Conservation (phyloP, 1,140 invertebrate species). For the Drosophila sucinea region DNA sequence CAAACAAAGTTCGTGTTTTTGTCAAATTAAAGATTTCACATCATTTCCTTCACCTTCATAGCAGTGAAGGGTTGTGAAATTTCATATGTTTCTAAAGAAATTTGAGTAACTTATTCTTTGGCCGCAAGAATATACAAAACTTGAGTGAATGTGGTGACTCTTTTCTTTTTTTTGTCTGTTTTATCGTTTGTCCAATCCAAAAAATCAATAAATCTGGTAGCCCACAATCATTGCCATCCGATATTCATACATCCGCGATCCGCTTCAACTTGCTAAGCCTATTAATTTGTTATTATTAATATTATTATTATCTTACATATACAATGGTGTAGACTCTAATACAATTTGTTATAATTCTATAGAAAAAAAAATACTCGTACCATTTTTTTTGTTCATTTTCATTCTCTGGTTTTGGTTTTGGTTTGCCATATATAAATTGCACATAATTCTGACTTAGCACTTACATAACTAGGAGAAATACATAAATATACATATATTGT, state of each 20-base stretch:
- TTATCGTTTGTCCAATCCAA: neutral
- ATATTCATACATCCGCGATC: conserved; percentile 3
- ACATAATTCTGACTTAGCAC: conserved; percentile 54
- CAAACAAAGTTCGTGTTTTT: too few relatives aligned
- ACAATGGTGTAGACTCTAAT: conserved; percentile 12
- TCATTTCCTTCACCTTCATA: too few relatives aligned
- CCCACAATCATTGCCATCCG: conserved; percentile 17
- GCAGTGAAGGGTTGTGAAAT: too few relatives aligned
- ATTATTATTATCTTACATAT: conserved; percentile 13
- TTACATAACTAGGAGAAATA: conserved; percentile 47
- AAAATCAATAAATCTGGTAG: conserved; percentile 7
- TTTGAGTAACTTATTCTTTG: too few relatives aligned
- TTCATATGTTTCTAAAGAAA: too few relatives aligned
- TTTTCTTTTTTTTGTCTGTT: neutral
- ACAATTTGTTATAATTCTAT: conserved; percentile 14
- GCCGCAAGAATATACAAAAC: too few relatives aligned
- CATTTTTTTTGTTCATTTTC: neutral
- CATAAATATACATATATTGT: conserved; percentile 33
- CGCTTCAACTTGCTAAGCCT: conserved; percentile 12
- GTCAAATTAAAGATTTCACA: too few relatives aligned
- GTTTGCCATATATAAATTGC: conserved; percentile 57
- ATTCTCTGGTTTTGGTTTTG: neutral
- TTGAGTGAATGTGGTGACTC: neutral
- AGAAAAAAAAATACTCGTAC: conserved; percentile 16
- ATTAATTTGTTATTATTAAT: conserved; percentile 2